Percentiles rank a stretch among this genome's conserved stretches.
Evolutionary conservation across 2,888 invertebrate genomes (phyloP).

Genomic region (Conomelus anceps): DNA sequence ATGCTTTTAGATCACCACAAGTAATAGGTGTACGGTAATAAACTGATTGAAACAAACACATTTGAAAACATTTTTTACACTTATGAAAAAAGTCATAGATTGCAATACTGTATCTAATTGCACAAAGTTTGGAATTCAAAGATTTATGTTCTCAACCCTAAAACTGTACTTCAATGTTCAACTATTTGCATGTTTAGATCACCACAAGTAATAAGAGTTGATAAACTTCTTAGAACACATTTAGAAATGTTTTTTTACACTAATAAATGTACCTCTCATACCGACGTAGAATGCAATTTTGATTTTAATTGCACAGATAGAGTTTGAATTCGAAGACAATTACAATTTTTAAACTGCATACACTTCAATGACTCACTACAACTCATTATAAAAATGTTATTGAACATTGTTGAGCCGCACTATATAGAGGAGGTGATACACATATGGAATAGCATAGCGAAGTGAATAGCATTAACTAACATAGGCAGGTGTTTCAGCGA

Average conservation of each 20-base stretch:
- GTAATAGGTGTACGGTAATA: no score
- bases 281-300: neutral
- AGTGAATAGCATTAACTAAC: neutral
- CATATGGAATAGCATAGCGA: neutral
- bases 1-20: neutral
- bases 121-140: no score
- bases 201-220: no score
- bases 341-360: neutral
- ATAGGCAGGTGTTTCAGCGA: neutral
- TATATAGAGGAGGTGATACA: neutral
- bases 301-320: neutral
- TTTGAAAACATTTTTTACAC: no score
- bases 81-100: no score
- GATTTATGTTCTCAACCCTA: no score
- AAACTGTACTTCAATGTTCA: no score
- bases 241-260: neutral
- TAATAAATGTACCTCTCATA: neutral
- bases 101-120: no score
- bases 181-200: no score
- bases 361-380: neutral
- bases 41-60: no score
- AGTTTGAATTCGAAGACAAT: neutral
- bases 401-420: no score
- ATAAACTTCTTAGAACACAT: neutral
- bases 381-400: neutral